Conservation (phyloP, 2,888 invertebrate species). For the Leucoptera coffeella region DNA sequence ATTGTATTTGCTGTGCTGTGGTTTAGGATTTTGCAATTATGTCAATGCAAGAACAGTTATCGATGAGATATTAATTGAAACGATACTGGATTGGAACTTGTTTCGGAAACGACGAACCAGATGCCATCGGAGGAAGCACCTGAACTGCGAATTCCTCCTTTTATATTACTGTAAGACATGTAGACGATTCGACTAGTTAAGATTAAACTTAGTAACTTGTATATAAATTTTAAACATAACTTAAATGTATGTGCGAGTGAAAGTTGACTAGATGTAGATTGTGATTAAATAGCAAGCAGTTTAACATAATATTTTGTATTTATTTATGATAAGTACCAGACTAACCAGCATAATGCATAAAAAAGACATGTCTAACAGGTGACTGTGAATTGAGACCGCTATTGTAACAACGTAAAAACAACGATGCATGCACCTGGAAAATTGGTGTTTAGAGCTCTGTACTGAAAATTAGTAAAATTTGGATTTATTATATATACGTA, state of each 20-base stretch:
- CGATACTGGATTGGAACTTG: too few species aligned
- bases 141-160: too few species aligned
- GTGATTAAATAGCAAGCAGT: conserved; percentile 28
- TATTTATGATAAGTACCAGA: conserved; percentile 3
- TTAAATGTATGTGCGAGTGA: conserved; percentile 47
- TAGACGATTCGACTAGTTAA: conserved; percentile 19
- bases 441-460: too few species aligned
- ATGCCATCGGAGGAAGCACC: too few species aligned
- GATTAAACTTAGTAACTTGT: conserved; percentile 31
- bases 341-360: conserved; percentile 1
- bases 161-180: conserved; percentile 2
- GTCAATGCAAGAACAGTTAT: too few species aligned
- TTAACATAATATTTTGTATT: conserved; percentile 13
- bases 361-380: conserved; percentile 2
- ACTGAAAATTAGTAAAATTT: too few species aligned
- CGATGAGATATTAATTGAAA: too few species aligned
- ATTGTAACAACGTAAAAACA: too few species aligned
- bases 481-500: too few species aligned
- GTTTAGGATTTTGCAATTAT: conserved; percentile 13
- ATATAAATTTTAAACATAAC: conserved; percentile 47
- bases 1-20: conserved; percentile 22
- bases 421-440: too few species aligned
- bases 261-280: conserved; percentile 49
- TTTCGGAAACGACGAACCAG: too few species aligned
- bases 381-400: too few species aligned